Evolutionary conservation across 2,888 invertebrate genomes (phyloP).

Genomic region (Leptinotarsa rubiginosa): DNA sequence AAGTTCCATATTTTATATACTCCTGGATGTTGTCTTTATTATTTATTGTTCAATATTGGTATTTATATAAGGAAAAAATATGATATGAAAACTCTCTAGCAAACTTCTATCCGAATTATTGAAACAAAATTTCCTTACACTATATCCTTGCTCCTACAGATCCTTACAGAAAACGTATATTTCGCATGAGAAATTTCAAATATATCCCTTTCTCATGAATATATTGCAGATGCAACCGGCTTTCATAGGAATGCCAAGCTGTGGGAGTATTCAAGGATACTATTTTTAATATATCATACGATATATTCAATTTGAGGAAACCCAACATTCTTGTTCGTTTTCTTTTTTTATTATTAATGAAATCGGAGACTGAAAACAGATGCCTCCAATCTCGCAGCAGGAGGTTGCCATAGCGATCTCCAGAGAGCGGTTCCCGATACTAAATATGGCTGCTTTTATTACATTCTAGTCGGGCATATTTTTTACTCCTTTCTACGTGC

Average conservation of each 20-base stretch:
- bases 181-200: background rate
- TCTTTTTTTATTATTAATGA: constrained; percentile 13
- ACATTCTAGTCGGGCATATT: constrained; percentile 45
- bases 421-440: constrained; percentile 38
- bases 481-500: constrained; percentile 33
- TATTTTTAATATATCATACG: constrained; percentile 5
- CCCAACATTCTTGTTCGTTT: background rate
- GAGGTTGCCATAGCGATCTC: constrained; percentile 47
- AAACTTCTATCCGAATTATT: too few species aligned
- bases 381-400: constrained; percentile 45
- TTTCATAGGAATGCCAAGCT: background rate
- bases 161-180: background rate
- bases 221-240: background rate
- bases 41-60: too few species aligned
- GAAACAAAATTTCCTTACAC: too few species aligned
- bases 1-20: too few species aligned
- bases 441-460: constrained; percentile 55
- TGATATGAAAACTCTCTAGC: too few species aligned
- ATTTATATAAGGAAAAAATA: too few species aligned
- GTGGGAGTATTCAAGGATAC: background rate
- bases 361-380: constrained; percentile 39
- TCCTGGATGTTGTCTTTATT: too few species aligned
- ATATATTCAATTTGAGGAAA: constrained; percentile 11
- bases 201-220: background rate
- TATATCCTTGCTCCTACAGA: too few species aligned